Evolutionary conservation across 2,113 vertebrate genomes (phyloP).

Genomic region (Prinia subflava): DNA sequence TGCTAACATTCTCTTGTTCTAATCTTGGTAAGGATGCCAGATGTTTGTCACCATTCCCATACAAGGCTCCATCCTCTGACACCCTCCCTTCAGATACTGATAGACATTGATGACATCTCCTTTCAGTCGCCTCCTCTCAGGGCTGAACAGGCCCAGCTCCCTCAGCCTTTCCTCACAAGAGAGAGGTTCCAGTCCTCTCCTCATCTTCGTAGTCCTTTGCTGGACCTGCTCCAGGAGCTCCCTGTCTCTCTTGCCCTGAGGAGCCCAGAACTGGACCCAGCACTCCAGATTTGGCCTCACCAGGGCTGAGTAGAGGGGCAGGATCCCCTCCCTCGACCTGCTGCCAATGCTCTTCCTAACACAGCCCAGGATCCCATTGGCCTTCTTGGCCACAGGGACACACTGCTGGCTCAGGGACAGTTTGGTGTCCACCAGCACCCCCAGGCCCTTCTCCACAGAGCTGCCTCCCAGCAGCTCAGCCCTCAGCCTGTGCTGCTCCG

Average conservation of each 20-base stretch:
- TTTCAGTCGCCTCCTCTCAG: fast-evolving
- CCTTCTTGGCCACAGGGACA: background rate
- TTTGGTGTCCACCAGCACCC: background rate
- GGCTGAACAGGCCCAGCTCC: background rate
- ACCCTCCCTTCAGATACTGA: background rate
- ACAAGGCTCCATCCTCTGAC: background rate
- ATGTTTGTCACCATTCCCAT: background rate
- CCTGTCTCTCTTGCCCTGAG: background rate
- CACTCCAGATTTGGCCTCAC: background rate
- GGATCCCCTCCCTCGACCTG: fast-evolving
- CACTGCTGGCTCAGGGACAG: background rate
- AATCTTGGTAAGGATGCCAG: background rate
- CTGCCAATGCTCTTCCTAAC: background rate
- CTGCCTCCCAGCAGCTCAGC: background rate
- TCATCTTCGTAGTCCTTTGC: background rate
- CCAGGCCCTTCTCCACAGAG: background rate
- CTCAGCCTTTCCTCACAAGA: background rate
- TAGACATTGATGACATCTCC: fast-evolving
- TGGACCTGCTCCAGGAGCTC: fast-evolving
- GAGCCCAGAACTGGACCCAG: background rate
- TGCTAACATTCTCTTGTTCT: background rate
- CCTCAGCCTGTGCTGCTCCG: background rate
- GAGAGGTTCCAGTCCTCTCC: too few relatives aligned
- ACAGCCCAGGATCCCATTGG: background rate
- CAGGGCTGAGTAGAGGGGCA: background rate